phyloP scores from a whole-genome alignment of 1,140 invertebrate species.

The Trachelipus rathkii region DNA sequence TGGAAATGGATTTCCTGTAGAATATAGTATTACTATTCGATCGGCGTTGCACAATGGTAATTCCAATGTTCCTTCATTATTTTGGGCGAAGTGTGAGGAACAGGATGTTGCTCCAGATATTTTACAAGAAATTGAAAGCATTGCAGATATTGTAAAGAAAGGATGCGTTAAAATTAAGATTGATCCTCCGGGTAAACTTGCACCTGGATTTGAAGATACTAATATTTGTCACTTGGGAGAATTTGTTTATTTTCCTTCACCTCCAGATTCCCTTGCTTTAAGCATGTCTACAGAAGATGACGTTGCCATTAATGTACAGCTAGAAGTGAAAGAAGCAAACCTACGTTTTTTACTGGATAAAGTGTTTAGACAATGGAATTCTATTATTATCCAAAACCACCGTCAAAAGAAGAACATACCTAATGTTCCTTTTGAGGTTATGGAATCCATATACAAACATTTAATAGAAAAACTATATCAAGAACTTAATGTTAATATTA shows the following conservation, averaged over 20 bases:
- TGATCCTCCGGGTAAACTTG: conserved; percentile 20
- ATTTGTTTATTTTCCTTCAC: conserved; percentile 27
- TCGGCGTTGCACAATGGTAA: conserved; percentile 39
- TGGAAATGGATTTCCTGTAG: conserved; percentile 31
- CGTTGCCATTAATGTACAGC: not conserved
- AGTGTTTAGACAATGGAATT: conserved; percentile 40
- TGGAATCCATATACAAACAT: conserved; percentile 33
- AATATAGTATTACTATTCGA: conserved; percentile 40
- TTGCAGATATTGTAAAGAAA: conserved; percentile 24
- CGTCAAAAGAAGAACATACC: conserved; percentile 32
- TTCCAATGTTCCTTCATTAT: conserved; percentile 37
- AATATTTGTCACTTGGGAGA: conserved; percentile 29
- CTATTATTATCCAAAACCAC: conserved; percentile 37
- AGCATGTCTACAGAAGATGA: conserved; percentile 28
- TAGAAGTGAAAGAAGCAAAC: not conserved
- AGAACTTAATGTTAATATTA: not conserved
- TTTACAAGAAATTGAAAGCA: conserved; percentile 27
- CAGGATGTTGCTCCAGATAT: conserved; percentile 4
- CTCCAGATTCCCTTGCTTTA: conserved; percentile 26
- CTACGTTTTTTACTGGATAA: conserved; percentile 23
- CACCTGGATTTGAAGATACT: conserved; percentile 30
- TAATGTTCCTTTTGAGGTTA: conserved; percentile 34
- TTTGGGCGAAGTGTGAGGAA: conserved; percentile 28
- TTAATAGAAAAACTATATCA: conserved; percentile 10
- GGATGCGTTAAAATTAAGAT: conserved; percentile 25